Evolutionary conservation across 2,888 invertebrate species (phyloP).

Genomic region (Acanthosepion lycidas): DNA sequence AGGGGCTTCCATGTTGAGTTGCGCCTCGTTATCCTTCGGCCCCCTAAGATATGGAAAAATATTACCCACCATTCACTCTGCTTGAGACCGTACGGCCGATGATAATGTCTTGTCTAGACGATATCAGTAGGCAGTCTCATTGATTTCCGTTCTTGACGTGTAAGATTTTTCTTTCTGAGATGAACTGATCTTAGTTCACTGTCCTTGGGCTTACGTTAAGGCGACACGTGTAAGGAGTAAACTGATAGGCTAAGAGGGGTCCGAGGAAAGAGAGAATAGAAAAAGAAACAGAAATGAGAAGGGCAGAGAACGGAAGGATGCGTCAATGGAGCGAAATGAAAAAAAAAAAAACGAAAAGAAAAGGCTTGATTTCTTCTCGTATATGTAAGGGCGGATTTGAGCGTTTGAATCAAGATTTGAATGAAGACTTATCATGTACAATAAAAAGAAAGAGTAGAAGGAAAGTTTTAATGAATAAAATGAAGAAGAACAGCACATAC

Average conservation of each 20-base stretch:
- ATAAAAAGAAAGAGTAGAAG: no score
- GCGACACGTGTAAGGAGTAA: neutral
- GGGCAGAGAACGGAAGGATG: no score
- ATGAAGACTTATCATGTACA: no score
- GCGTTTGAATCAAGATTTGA: no score
- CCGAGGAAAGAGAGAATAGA: no score
- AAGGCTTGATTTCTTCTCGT: no score
- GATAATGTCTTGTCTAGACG: neutral
- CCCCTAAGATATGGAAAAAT: neutral
- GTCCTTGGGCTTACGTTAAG: neutral
- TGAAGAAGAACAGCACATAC: no score
- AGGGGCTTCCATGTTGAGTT: neutral
- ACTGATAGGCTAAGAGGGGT: neutral
- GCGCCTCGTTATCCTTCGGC: neutral
- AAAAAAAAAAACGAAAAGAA: no score
- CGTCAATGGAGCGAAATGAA: no score
- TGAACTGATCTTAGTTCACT: neutral
- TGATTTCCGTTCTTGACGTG: neutral
- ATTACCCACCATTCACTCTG: neutral
- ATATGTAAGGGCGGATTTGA: no score
- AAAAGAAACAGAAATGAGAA: no score
- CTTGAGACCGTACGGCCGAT: neutral
- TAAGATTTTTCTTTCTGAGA: neutral
- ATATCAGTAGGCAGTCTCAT: neutral
- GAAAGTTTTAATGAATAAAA: no score